Evolutionary conservation across 2,888 invertebrate species (phyloP), one percentile per base, ranked within the genome.

Genomic region (Pristionchus mayeri): DNA sequence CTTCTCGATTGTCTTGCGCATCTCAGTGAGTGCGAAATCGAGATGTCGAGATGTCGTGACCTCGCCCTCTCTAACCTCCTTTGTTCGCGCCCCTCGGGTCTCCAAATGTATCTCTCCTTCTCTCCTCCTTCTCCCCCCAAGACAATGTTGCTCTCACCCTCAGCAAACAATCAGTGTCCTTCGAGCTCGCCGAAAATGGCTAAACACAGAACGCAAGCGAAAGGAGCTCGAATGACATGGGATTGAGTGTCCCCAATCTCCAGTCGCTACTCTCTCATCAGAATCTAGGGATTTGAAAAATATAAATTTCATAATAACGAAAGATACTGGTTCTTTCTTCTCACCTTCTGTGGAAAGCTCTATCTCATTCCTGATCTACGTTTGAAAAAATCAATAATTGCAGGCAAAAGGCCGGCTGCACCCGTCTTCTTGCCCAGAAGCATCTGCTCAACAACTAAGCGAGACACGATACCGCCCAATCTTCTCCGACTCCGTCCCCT

Each of bases 391-490:
- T 37, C 44, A 71, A 27, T 27, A 7, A 76, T 87, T 84, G 52
- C 85, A 88, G 91, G 84, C 90, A 91, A 87, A 90, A 90, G 86
- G 91, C 91, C 30, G 91, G 91, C 30, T 91, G 91, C 87, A 91
- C 91, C 18, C 87, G 91, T 52, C 88, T 91, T 11, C 86, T 91
- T 67, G 89, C 90, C 16, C 91, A 90, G 86, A 90, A 90, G 80
- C 88, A 90, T 57, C 87, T 90, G 60, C 86, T 87, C 71, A 89
- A 88, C 85, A 78, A 76, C 48, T 84, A 78, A 18, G 48, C 48
- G 44, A 71, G 40, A 52, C 34, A 7, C 44, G 50, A 52, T n/a
- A n/a, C n/a, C n/a, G n/a, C n/a, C n/a, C n/a, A n/a, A n/a, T n/a
- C n/a, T n/a, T n/a, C n/a, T n/a, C n/a, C n/a, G n/a, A 30, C 30